phyloP scores from a whole-genome alignment of 2,797 vertebrate genomes.

The Pelochelys cantorii region DNA sequence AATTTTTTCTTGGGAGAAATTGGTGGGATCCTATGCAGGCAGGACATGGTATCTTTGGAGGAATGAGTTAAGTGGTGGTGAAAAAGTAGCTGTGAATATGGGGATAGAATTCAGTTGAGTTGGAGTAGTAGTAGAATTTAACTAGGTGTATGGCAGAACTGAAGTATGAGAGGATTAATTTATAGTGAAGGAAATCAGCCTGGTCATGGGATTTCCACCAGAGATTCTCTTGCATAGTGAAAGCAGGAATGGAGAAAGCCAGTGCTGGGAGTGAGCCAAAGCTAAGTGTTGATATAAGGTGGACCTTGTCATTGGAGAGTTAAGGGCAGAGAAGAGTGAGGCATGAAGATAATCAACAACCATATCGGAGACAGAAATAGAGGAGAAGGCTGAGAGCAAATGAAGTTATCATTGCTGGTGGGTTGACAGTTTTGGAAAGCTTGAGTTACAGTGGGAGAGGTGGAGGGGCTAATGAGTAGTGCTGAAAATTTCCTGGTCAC shows the following conservation, averaged over 20 bases:
- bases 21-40: neutral
- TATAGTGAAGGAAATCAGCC: neutral
- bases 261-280: neutral
- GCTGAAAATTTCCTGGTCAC: neutral
- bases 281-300: neutral
- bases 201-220: neutral
- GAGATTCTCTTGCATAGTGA: rapidly evolving
- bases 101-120: too few relatives aligned
- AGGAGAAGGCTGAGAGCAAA: neutral
- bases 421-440: neutral
- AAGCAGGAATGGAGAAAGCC: neutral
- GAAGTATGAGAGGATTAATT: neutral
- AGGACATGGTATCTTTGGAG: neutral
- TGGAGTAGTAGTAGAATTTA: neutral
- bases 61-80: neutral
- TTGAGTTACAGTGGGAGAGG: neutral
- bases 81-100: too few relatives aligned
- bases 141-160: neutral
- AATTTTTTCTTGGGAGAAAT: neutral
- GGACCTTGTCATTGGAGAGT: neutral
- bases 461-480: neutral
- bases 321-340: neutral
- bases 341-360: neutral
- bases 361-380: rapidly evolving
- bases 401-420: neutral